These are phyloP conservation scores for Trachops cirrhosus DNA, from an alignment of 2,797 vertebrate species.

Conservation along the genomic window DNA sequence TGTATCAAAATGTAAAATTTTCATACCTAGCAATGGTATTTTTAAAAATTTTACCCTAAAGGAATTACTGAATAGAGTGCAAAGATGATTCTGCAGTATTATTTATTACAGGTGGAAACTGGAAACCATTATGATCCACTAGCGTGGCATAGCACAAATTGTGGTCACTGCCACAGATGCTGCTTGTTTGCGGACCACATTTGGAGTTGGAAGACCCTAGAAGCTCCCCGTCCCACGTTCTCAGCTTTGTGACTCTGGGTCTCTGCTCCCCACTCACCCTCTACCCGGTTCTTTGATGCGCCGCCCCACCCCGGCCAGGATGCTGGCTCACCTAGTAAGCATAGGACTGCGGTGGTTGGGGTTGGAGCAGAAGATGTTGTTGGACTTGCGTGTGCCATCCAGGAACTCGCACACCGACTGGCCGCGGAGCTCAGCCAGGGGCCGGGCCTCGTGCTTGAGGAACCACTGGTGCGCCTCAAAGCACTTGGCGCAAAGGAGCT, in stretches of 20 bases:
- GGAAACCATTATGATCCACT: not conserved
- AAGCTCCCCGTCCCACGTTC: not conserved
- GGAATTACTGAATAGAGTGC: not conserved
- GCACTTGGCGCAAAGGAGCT: constrained; percentile 78
- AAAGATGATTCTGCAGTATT: not conserved
- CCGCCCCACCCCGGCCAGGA: fast-evolving
- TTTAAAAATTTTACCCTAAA: not conserved
- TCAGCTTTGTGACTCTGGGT: not conserved
- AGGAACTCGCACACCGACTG: constrained; percentile 73
- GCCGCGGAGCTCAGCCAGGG: constrained; percentile 64
- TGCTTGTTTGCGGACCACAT: not conserved
- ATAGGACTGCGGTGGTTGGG: constrained; percentile 61
- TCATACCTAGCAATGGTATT: not conserved
- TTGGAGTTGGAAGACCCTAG: not conserved
- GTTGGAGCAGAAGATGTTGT: constrained; percentile 80
- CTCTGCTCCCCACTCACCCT: not conserved
- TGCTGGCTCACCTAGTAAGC: constrained; percentile 71
- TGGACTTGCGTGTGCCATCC: constrained; percentile 62
- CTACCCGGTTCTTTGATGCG: not conserved
- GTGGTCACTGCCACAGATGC: not conserved
- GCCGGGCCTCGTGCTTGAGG: constrained; percentile 78
- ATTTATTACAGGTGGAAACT: not conserved
- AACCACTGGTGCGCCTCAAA: constrained; percentile 81
- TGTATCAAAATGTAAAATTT: not conserved
- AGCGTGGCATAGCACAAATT: fast-evolving